phyloP scores from a whole-genome alignment of 2,888 invertebrate genomes.

The Agrilus cyanescens region DNA sequence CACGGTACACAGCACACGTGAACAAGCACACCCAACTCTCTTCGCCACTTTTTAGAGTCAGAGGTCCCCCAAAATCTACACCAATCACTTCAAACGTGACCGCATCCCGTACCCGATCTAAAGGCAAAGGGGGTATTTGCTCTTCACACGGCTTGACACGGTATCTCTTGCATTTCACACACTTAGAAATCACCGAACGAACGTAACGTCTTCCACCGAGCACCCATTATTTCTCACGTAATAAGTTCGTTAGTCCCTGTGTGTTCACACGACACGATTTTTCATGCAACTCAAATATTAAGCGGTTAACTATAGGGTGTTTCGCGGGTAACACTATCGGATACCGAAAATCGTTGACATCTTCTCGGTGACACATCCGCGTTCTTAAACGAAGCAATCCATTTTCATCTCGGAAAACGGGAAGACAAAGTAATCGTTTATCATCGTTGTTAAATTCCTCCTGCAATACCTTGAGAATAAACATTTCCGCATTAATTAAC shows the following conservation, averaged over 20 bases:
- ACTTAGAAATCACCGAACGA: too few species aligned
- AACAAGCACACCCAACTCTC: constrained; percentile 24
- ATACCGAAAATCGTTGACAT: constrained; percentile 15
- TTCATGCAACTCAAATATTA: constrained; percentile 9
- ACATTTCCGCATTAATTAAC: background rate
- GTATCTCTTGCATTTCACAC: constrained; percentile 16
- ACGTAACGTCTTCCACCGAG: constrained; percentile 14
- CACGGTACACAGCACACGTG: constrained; percentile 28
- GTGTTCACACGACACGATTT: constrained; percentile 8
- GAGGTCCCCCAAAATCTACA: constrained; percentile 26
- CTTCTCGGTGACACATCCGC: constrained; percentile 11
- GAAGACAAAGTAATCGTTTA: constrained; percentile 4
- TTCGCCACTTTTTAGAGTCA: constrained; percentile 16
- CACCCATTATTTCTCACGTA: constrained; percentile 19
- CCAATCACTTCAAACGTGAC: constrained; percentile 23
- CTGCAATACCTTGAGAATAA: background rate
- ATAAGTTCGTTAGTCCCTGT: constrained; percentile 14
- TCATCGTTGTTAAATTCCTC: constrained; percentile 2
- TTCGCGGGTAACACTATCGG: constrained; percentile 19
- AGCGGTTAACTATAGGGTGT: constrained; percentile 16
- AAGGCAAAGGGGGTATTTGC: background rate
- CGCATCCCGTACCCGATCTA: constrained; percentile 21
- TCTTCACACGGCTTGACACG: constrained; percentile 13
- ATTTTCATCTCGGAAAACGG: constrained; percentile 10
- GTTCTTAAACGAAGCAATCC: constrained; percentile 15